Percentiles rank a stretch among this genome's conserved stretches.
These are phyloP conservation scores for Ariopsis seemanni DNA, from an alignment of 2,113 vertebrate species.

Conservation along the genomic window DNA sequence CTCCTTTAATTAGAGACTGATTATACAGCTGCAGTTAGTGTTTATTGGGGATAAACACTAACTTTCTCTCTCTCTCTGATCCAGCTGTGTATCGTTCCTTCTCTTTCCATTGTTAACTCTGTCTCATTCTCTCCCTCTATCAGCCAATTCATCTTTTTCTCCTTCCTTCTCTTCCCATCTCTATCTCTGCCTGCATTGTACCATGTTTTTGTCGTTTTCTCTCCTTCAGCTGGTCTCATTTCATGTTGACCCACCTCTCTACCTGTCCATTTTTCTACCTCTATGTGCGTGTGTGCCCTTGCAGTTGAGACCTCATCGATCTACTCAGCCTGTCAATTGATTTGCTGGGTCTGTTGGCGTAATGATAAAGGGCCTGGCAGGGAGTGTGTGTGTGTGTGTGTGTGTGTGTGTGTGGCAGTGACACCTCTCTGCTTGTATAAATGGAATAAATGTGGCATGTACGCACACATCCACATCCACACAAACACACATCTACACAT, in stretches of 20 bases:
- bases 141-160: background rate
- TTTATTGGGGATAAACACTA: background rate
- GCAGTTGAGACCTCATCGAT: constrained; percentile 52
- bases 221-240: constrained; percentile 9
- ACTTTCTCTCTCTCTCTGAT: background rate
- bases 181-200: constrained; percentile 4
- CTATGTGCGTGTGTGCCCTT: constrained; percentile 45
- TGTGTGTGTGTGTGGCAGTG: constrained; percentile 18
- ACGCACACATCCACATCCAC: constrained; percentile 17
- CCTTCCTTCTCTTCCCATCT: background rate
- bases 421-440: constrained; percentile 27
- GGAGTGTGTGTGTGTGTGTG: background rate
- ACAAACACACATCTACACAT: constrained; percentile 3
- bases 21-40: background rate
- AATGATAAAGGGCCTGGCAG: constrained; percentile 50
- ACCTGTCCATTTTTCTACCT: constrained; percentile 36
- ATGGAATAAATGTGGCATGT: constrained; percentile 32
- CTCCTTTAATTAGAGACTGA: background rate
- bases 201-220: background rate
- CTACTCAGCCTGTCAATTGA: constrained; percentile 49
- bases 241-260: constrained; percentile 30
- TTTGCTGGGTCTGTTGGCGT: constrained; percentile 52
- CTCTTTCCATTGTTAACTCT: background rate
- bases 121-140: background rate
- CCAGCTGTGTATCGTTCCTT: background rate